Base-by-base conservation (phyloP, 2,888 invertebrate species). In the Heteropelma amictum region DNA sequence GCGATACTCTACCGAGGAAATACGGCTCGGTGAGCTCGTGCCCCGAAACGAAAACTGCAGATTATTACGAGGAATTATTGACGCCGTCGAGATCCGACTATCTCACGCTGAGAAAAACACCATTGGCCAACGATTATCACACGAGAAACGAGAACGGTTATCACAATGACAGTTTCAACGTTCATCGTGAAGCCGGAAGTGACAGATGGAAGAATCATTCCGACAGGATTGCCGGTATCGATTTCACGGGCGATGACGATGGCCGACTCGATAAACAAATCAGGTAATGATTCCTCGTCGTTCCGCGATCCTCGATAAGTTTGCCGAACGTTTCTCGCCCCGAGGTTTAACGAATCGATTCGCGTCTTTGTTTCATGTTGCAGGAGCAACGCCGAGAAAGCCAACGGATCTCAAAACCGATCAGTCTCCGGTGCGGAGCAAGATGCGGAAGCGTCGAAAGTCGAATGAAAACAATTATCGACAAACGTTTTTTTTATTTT, bases 1-100 rank as follows among this genome's bases (percentile, higher is more conserved):
- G 78, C 33, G 80, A 79, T 8, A 78, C 80, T 2, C 38, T 86
- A 8, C 84, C 87, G 4, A 80, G 84, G 30, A 86, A 85, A 42
- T 87, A 86, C 33, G 83, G 83, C 2, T 85, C 84, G n/a, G 83
- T 80, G 0, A 71, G 80, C 4, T 77, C 82, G 2, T 81, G 79
- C 49, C 70, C 82, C 0, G 84, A 86, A 23, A 84, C 87, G 0
- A 88, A 86, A 72, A 85, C 84, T 2, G 83, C 86, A 1, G 85
- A 87, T 49, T 88, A 88, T 64, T 88, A 85, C 67, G 88, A 88
- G 73, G 87, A 88, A 30, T 76, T 88, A 6, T 63, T 88, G 51
- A 77, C 88, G 0, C 87, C 88, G 1, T 82, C 72, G 19, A 80
- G 80, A 60, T 77, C 84, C 2, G 86, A 87, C 45, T 85, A 85